Conservation (phyloP, 2,888 invertebrate species). For the Dynastes maya region DNA sequence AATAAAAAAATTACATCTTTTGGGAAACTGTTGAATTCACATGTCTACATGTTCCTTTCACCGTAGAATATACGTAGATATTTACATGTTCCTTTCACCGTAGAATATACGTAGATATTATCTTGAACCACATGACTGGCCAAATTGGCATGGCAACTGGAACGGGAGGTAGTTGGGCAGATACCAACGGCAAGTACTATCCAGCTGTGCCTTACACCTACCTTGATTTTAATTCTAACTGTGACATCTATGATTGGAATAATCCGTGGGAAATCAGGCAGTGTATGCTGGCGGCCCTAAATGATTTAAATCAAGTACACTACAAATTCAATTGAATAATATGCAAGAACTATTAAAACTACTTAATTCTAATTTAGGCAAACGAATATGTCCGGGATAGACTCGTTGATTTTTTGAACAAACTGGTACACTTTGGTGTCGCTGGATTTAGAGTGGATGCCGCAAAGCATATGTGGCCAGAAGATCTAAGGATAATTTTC, state of each 20-base stretch:
- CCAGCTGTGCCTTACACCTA: conserved; percentile 78
- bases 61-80: conserved; percentile 82
- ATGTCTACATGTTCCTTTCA: conserved; percentile 14
- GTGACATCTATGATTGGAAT: conserved; percentile 78
- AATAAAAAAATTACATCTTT: no score
- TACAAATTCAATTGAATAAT: no score
- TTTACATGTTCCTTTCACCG: conserved; percentile 29
- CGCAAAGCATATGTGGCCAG: conserved; percentile 86
- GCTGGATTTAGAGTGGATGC: conserved; percentile 89
- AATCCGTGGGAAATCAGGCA: conserved; percentile 75
- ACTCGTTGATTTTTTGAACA: conserved; percentile 79
- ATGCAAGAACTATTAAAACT: neutral
- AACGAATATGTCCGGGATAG: conserved; percentile 77
- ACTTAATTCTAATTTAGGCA: conserved; percentile 54
- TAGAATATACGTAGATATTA: conserved; percentile 87
- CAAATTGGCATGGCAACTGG: conserved; percentile 72
- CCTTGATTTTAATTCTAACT: conserved; percentile 80
- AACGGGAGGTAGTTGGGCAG: conserved; percentile 75
- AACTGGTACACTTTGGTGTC: conserved; percentile 80
- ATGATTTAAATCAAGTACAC: conserved; percentile 81
- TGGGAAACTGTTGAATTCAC: neutral
- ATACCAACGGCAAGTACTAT: conserved; percentile 68
- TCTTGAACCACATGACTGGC: conserved; percentile 91
- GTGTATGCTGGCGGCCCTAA: conserved; percentile 75
- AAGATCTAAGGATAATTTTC: conserved; percentile 81